Conservation (phyloP, 2,797 vertebrate species). For the Chelon auratus region DNA sequence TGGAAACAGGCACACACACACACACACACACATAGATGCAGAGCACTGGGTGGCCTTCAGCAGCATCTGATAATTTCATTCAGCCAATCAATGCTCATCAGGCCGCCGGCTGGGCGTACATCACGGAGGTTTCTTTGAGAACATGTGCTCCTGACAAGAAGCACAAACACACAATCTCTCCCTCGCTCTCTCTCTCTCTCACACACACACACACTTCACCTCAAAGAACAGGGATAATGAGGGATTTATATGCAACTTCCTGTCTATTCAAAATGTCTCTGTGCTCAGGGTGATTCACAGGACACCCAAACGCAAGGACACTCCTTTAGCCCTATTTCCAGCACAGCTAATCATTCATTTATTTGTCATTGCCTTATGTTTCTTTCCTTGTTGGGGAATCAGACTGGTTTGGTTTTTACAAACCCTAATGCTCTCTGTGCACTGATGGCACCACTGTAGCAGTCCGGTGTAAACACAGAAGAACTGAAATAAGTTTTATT, state of each 20-base stretch:
- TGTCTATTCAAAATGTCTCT: constrained; percentile 39
- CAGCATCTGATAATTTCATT: constrained; percentile 82
- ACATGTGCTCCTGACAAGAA: constrained; percentile 63
- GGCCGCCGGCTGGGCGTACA: constrained; percentile 35
- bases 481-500: not conserved
- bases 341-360: constrained; percentile 17
- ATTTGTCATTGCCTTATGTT: not conserved
- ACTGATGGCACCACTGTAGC: not conserved
- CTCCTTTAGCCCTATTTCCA: constrained; percentile 38
- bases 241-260: constrained; percentile 74
- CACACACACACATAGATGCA: not conserved
- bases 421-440: too few species aligned
- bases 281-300: constrained; percentile 34
- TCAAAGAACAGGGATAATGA: constrained; percentile 69
- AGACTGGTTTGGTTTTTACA: constrained; percentile 27
- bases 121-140: constrained; percentile 47
- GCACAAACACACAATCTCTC: not conserved
- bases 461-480: constrained; percentile 12
- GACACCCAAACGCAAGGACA: constrained; percentile 61
- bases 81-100: constrained; percentile 76
- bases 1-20: constrained; percentile 6
- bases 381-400: constrained; percentile 24
- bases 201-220: constrained; percentile 28
- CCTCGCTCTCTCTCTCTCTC: not conserved
- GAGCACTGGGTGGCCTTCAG: constrained; percentile 66